A percentile compares a stretch with the other conserved stretches of the same genome.
These are phyloP conservation scores for Herminia tarsipennalis DNA, from an alignment of 2,888 invertebrate species.

Conservation along the genomic window DNA sequence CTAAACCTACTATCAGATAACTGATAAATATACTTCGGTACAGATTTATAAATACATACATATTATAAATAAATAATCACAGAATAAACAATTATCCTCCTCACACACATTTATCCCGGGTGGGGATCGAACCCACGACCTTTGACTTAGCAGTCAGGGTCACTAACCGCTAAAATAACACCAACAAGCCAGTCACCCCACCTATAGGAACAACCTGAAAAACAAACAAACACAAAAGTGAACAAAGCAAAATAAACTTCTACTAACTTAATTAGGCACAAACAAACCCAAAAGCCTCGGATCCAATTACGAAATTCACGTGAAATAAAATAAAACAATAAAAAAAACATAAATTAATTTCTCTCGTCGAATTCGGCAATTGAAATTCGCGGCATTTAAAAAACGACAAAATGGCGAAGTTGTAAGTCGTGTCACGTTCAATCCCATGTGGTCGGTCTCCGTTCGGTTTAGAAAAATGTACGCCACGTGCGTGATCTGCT, in stretches of 20 bases:
- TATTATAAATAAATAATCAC: no score
- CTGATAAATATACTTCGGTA: no score
- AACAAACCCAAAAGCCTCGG: not conserved
- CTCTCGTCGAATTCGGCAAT: constrained; percentile 13
- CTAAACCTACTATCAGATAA: no score
- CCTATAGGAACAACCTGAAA: not conserved
- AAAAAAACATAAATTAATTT: constrained; percentile 10
- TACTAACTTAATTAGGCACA: not conserved
- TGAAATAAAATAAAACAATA: not conserved
- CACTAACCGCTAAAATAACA: no score
- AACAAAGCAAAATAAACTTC: not conserved
- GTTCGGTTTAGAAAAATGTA: constrained; percentile 52
- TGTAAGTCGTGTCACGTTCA: constrained; percentile 43
- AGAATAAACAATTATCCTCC: no score
- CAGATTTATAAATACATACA: no score
- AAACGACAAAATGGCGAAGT: constrained; percentile 31
- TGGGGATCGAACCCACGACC: no score
- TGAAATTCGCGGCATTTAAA: constrained; percentile 30
- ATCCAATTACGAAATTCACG: constrained; percentile 13
- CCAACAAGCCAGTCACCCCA: no score
- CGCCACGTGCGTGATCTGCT: constrained; percentile 44
- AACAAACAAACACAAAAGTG: not conserved
- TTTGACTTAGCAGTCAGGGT: no score
- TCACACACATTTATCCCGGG: no score
- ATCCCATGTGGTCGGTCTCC: constrained; percentile 45